Percentiles rank a stretch among this genome's conserved stretches.
Evolutionary conservation across 2,888 invertebrate genomes (phyloP).

Genomic region (Halictus quadricinctus): DNA sequence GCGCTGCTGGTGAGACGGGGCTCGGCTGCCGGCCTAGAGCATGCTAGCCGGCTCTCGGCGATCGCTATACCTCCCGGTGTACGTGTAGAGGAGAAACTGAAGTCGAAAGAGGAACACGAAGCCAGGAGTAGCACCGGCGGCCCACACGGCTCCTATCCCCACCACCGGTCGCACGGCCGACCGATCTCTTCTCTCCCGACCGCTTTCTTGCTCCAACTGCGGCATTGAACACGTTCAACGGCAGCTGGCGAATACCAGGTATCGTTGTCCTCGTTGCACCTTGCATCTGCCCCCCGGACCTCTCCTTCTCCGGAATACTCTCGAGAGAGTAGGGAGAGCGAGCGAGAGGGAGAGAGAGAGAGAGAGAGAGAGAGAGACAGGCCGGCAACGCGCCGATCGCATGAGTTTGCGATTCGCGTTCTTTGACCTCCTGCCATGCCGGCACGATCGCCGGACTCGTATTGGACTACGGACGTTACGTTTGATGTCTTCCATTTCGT

Average conservation of each 20-base stretch:
- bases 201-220: conserved; percentile 79
- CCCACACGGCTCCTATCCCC: conserved; percentile 74
- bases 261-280: conserved; percentile 50
- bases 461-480: conserved; percentile 50
- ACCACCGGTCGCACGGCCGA: conserved; percentile 56
- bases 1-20: conserved; percentile 32
- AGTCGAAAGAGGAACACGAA: conserved; percentile 73
- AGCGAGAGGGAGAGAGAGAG: conserved; percentile 13
- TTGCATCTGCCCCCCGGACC: conserved; percentile 20
- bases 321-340: conserved; percentile 9
- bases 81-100: conserved; percentile 76
- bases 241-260: conserved; percentile 81
- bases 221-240: conserved; percentile 82
- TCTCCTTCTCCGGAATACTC: conserved; percentile 32
- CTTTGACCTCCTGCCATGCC: conserved; percentile 76
- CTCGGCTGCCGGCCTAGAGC: conserved; percentile 47
- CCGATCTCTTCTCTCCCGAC: conserved; percentile 68
- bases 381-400: conserved; percentile 63
- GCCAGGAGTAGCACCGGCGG: conserved; percentile 70
- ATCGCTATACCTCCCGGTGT: conserved; percentile 66
- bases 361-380: conserved; percentile 41
- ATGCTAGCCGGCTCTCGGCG: conserved; percentile 58
- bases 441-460: conserved; percentile 59
- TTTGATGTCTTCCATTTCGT: conserved; percentile 45
- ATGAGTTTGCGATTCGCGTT: conserved; percentile 77